Evolutionary conservation across 2,888 invertebrate species (phyloP).

Genomic region (Miltochrista miniata): DNA sequence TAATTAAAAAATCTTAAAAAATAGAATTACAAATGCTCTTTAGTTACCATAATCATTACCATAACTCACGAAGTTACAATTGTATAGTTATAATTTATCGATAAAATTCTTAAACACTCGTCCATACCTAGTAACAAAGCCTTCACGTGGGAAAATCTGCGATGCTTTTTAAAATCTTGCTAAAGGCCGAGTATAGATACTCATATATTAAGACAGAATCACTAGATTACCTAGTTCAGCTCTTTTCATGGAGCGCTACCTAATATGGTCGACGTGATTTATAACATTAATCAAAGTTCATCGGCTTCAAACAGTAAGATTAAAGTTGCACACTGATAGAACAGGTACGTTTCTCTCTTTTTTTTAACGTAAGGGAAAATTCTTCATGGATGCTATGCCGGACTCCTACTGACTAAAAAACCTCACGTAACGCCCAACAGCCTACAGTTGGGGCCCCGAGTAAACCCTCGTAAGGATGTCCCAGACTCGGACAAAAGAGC

Average conservation of each 20-base stretch:
- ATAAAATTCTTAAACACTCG: constrained; percentile 44
- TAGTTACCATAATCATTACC: no score
- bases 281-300: constrained; percentile 11
- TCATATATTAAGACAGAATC: constrained; percentile 61
- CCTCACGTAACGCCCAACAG: no score
- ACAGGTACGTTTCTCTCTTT: no score
- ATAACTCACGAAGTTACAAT: background rate
- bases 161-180: constrained; percentile 67
- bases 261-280: constrained; percentile 36
- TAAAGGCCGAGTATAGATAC: constrained; percentile 47
- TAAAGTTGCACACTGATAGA: no score
- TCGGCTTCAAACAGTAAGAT: background rate
- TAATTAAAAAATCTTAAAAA: no score
- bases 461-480: no score
- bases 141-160: constrained; percentile 70
- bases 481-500: no score
- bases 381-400: no score
- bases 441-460: no score
- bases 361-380: no score
- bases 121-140: constrained; percentile 61
- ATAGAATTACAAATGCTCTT: no score
- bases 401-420: no score
- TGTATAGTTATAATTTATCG: constrained; percentile 44
- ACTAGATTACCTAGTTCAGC: constrained; percentile 47
- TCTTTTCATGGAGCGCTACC: constrained; percentile 45